A percentile compares a stretch with the other conserved stretches of the same genome.
These are phyloP conservation scores for Hylyphantes graminicola DNA, from an alignment of 1,140 invertebrate species.

Conservation along the genomic window DNA sequence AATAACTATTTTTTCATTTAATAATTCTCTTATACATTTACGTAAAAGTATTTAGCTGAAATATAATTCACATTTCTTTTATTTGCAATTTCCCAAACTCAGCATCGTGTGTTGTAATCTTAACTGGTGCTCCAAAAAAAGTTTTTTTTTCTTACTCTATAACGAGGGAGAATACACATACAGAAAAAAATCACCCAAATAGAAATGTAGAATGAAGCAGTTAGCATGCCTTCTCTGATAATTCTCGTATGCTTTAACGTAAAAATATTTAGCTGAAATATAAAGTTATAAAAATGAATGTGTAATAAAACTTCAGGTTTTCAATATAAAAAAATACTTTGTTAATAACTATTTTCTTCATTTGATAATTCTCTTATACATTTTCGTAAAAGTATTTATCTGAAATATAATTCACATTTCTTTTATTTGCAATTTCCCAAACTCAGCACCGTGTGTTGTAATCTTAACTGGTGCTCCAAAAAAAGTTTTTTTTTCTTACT, in stretches of 20 bases:
- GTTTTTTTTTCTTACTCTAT: conserved; percentile 10
- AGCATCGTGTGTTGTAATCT: conserved; percentile 9
- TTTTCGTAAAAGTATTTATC: no score
- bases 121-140: conserved; percentile 42
- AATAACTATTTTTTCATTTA: no score
- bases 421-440: conserved; percentile 2
- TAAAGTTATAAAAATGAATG: no score
- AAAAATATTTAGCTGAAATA: not conserved
- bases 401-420: not conserved
- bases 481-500: conserved; percentile 16
- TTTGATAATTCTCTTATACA: no score
- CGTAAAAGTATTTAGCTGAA: no score
- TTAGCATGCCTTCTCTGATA: conserved; percentile 21
- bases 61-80: not conserved
- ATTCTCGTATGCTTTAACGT: no score
- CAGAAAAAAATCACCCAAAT: conserved; percentile 2
- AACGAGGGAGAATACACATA: not conserved
- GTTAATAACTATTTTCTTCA: no score
- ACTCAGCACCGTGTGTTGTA: conserved; percentile 9
- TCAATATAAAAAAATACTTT: no score
- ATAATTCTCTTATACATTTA: no score
- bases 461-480: conserved; percentile 46
- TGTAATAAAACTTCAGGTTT: no score
- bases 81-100: conserved; percentile 8
- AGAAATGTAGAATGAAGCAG: conserved; percentile 46